Evolutionary conservation across 2,797 vertebrate species (phyloP).

Genomic region (Sarcoramphus papa): DNA sequence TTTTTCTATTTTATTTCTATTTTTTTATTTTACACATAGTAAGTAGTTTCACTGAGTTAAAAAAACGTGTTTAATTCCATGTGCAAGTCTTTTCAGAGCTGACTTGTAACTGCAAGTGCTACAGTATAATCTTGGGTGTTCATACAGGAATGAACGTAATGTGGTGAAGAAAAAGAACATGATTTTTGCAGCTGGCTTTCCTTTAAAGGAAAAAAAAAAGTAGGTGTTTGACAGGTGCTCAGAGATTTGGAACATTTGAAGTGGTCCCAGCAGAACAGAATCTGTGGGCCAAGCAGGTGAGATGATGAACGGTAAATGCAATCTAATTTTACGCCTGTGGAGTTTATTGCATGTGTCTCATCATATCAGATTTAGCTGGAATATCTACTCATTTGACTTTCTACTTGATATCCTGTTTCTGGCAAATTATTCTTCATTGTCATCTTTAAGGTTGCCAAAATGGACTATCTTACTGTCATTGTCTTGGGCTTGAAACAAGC

Average conservation of each 20-base stretch:
- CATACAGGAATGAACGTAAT: background rate
- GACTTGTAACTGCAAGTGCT: background rate
- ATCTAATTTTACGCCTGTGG: background rate
- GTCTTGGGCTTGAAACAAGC: background rate
- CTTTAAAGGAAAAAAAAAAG: background rate
- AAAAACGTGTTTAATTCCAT: background rate
- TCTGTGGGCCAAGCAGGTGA: background rate
- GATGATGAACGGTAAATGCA: background rate
- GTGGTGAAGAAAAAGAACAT: background rate
- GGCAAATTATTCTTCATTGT: background rate
- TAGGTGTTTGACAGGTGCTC: background rate
- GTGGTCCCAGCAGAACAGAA: background rate
- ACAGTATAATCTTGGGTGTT: background rate
- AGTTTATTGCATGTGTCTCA: background rate
- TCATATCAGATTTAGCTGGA: background rate
- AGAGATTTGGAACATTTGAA: background rate
- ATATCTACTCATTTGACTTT: background rate
- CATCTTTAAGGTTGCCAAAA: background rate
- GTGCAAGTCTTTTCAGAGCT: background rate
- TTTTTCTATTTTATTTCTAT: background rate
- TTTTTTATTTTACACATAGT: background rate
- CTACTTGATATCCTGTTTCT: background rate
- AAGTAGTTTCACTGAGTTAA: background rate
- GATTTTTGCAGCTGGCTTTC: background rate
- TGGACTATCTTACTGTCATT: background rate